phyloP scores from a whole-genome alignment of 2,888 invertebrate species.

The Aplocera efformata region DNA sequence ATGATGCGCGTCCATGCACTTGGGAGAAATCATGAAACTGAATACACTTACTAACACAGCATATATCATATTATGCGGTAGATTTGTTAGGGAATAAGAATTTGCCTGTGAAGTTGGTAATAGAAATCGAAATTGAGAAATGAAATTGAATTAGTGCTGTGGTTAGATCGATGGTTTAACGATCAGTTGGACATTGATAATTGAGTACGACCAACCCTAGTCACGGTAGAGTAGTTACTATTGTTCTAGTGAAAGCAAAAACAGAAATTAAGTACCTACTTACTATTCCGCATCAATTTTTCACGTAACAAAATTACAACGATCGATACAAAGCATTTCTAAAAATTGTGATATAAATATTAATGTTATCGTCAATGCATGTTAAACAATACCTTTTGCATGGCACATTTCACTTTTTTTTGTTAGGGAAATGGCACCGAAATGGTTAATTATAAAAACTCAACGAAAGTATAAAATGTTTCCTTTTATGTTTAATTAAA shows the following conservation, averaged over 20 bases:
- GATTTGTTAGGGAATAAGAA: slow-evolving; percentile 5
- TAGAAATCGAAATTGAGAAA: slow-evolving; percentile 29
- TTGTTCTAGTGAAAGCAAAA: slow-evolving; percentile 47
- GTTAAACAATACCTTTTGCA: slow-evolving; percentile 7
- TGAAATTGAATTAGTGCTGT: slow-evolving; percentile 37
- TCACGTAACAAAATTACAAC: neutral
- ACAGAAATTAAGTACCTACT: too few species aligned
- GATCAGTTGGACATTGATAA: slow-evolving; percentile 42
- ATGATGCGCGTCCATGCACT: slow-evolving; percentile 58
- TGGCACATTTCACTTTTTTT: slow-evolving; percentile 5
- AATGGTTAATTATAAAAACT: too few species aligned
- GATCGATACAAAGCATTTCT: neutral
- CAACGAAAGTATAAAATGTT: slow-evolving; percentile 11
- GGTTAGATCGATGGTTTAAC: slow-evolving; percentile 41
- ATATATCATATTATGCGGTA: neutral
- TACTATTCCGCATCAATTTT: neutral
- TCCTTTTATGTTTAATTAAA: slow-evolving; percentile 10
- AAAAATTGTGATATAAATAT: neutral
- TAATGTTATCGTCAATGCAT: neutral
- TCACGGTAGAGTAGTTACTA: slow-evolving; percentile 50
- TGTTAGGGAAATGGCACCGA: too few species aligned
- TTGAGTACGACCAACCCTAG: slow-evolving; percentile 45
- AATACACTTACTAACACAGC: slow-evolving; percentile 31
- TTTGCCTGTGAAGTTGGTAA: slow-evolving; percentile 5
- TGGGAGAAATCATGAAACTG: slow-evolving; percentile 67